These are phyloP conservation scores for Gallinago solitaria DNA, from an alignment of 2,797 vertebrate genomes.

Conservation along the genomic window DNA sequence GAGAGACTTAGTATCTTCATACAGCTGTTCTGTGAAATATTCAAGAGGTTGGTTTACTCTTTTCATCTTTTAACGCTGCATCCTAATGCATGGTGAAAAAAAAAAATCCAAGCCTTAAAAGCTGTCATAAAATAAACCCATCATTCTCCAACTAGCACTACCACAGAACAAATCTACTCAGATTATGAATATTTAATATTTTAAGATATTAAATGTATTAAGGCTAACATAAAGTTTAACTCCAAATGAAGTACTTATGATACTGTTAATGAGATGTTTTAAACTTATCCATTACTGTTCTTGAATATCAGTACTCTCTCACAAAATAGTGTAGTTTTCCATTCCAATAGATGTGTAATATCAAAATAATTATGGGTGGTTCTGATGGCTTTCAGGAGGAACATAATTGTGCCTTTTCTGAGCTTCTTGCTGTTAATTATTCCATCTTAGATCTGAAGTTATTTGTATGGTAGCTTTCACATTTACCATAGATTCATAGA, in stretches of 20 bases:
- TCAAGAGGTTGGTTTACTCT: background rate
- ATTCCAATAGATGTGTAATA: background rate
- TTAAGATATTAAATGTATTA: background rate
- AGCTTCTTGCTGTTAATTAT: background rate
- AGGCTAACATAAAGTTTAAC: background rate
- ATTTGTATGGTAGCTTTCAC: background rate
- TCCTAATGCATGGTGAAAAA: background rate
- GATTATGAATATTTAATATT: constrained; percentile 19
- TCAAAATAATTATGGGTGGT: background rate
- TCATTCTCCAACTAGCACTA: background rate
- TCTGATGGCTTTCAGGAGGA: background rate
- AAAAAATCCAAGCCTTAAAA: background rate
- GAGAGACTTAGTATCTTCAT: background rate
- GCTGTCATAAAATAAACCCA: background rate
- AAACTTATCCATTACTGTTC: background rate
- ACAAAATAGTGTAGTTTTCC: background rate
- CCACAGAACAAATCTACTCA: background rate
- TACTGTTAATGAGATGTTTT: background rate
- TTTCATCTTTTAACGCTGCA: background rate
- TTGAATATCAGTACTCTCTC: background rate
- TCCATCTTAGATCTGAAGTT: background rate
- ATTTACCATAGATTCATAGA: background rate
- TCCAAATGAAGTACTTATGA: background rate
- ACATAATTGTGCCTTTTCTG: background rate
- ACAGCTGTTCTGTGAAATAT: constrained; percentile 12